Evolutionary conservation across 2,797 vertebrate species (phyloP), one percentile per base, ranked within the genome.

Genomic region (Neosalanx taihuensis): DNA sequence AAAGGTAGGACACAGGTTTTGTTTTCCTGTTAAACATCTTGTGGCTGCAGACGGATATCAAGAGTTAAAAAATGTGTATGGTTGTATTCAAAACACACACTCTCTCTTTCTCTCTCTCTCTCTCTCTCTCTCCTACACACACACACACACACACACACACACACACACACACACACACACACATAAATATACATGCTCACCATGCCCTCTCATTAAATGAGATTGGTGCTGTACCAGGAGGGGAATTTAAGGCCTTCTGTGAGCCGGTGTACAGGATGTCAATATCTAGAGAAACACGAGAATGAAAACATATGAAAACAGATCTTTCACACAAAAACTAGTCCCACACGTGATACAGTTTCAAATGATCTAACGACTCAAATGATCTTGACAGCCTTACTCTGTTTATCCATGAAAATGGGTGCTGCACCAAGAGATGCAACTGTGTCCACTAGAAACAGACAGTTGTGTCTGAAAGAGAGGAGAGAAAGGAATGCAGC

Each of bases 341-440:
- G 3, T 29, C 15, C n/a, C 57, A 61, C 33, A 1, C 7, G 71
- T 7, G 5, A 49, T 13, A 46, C 10, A 51, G 53, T n/a, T 31
- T 18, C 1, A 1, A 65, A 23, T 12, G 4, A 18, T 37, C 18
- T 65, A 12, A 46, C 41, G 13, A 46, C 41, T 46, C 18, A 57
- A 57, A 35, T 13, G 41, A 66, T 73, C 2, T 26, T 67, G 2
- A 30, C 30, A 30, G 5, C 56, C 84, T 84, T 87, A 99, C 98
- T 96, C 89, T 98, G 97, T 75, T 93, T 92, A 88, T 99, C 98
- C 98, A 98, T 99, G 87, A 95, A 91, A 82, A 99, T 84, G 9
- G 98, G 97, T 37, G 89, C 81, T 35, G 96, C 97, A 1, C 97
- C 96, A 0, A 99, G 89, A 0, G 97, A 98, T 0, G 96, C 98